Base-by-base conservation (phyloP, 2,888 invertebrate species). In the Nephrotoma appendiculata region DNA sequence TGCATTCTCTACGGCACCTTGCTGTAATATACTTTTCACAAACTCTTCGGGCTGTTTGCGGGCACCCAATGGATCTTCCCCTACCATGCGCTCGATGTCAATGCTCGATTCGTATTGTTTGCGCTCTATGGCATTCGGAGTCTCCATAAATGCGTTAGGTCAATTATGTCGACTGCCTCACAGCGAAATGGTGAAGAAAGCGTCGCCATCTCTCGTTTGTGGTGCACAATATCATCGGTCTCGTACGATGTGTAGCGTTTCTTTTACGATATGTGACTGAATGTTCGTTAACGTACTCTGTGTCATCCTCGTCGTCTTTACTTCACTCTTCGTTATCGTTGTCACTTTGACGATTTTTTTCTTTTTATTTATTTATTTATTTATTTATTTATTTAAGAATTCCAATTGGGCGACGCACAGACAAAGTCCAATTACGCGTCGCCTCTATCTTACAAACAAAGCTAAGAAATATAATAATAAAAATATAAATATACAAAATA, bases 181-280 rank as follows among this genome's bases (percentile, higher is more conserved):
- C 45, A 43, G 6, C 87, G 86, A 48, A 57, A 88, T 3, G 87
- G 87, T 11, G 87, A 1, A 45, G 86, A 57, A 6, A 88, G 31
- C 4, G 44, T 87, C 6, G 87, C 88, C 87, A 88, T 88, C 57
- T 88, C 87, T 86, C 87, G 86, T n/a, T 87, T 86, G 44, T 88
- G 86, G 1, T 87, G 83, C 5, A 43, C 41, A 11, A 48, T 12
- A n/a, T 86, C 44, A 5, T 41, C 71, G 5, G 86, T 52, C 41
- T 87, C 87, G 44, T 87, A 87, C 44, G 42, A 48, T 19, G 86
- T 48, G 86, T 87, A 87, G 12, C 87, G 44, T 44, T 3, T 6
- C 44, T 6, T 44, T 44, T 44, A 44, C 44, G 44, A 44, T 44
- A 44, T 44, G 44, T 44, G 44, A 2, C 44, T 44, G 44, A 44